Evolutionary conservation across 2,888 invertebrate genomes (phyloP).

Genomic region (Sinhomidia bicolor): DNA sequence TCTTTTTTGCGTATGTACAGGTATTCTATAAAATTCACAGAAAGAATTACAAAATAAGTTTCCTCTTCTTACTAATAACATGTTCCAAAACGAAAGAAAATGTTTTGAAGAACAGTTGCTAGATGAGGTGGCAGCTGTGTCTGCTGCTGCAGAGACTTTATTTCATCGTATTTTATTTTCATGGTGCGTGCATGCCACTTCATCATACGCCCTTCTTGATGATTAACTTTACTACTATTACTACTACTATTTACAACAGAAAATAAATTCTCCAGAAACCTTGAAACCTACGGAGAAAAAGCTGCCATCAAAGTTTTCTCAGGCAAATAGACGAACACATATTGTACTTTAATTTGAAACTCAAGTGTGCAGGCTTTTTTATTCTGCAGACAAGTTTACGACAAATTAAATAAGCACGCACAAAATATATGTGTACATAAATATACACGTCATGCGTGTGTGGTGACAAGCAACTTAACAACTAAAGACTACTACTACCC

Average conservation of each 20-base stretch:
- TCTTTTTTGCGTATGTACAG: no score
- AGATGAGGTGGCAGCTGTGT: constrained; percentile 20
- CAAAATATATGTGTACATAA: neutral
- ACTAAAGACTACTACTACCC: no score
- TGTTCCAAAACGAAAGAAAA: neutral
- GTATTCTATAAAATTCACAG: neutral
- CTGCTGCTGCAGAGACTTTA: neutral
- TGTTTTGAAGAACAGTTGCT: neutral
- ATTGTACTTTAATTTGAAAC: neutral
- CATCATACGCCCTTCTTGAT: neutral
- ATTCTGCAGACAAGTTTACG: neutral
- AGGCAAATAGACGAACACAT: neutral
- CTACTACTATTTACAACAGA: no score
- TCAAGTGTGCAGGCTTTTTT: no score
- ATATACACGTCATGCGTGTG: neutral
- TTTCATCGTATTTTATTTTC: neutral
- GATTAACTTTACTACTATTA: neutral
- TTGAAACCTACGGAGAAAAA: neutral
- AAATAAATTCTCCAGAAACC: neutral
- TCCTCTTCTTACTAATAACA: neutral
- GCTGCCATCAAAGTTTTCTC: neutral
- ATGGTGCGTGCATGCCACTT: neutral
- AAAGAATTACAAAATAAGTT: neutral
- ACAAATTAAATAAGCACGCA: neutral
- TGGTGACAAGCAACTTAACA: neutral